These are phyloP conservation scores for Eupithecia inturbata DNA, from an alignment of 2,888 invertebrate species.

Conservation along the genomic window DNA sequence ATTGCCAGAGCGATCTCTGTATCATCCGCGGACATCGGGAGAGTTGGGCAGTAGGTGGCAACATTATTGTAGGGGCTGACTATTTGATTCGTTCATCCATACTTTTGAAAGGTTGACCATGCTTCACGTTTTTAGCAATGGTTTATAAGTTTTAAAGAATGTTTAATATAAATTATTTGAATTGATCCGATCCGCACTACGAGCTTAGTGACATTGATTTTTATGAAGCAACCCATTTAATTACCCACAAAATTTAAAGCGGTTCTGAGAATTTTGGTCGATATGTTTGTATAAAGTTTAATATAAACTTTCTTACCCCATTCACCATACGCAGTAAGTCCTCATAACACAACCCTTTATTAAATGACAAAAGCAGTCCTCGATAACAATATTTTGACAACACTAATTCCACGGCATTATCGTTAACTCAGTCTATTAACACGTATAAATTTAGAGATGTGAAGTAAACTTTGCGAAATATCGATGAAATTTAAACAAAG, in stretches of 20 bases:
- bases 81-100: neutral
- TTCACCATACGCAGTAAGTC: constrained; percentile 49
- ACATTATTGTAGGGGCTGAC: neutral
- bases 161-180: neutral
- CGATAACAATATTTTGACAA: constrained; percentile 57
- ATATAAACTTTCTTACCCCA: constrained; percentile 17
- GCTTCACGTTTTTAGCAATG: too few relatives aligned
- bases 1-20: constrained; percentile 37
- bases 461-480: constrained; percentile 66
- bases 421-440: constrained; percentile 70
- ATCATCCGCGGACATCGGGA: constrained; percentile 26
- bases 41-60: neutral
- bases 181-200: neutral
- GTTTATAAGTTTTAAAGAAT: neutral
- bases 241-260: neutral
- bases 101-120: neutral
- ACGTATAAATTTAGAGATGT: constrained; percentile 70
- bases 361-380: constrained; percentile 53
- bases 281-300: neutral
- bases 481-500: constrained; percentile 70
- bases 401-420: constrained; percentile 59
- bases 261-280: neutral
- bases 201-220: neutral
- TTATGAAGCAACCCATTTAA: neutral
- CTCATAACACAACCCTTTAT: constrained; percentile 21